Percentiles rank a stretch among this genome's conserved stretches.
These are phyloP conservation scores for Mustelus asterias DNA, from an alignment of 2,113 vertebrate species.

Conservation along the genomic window DNA sequence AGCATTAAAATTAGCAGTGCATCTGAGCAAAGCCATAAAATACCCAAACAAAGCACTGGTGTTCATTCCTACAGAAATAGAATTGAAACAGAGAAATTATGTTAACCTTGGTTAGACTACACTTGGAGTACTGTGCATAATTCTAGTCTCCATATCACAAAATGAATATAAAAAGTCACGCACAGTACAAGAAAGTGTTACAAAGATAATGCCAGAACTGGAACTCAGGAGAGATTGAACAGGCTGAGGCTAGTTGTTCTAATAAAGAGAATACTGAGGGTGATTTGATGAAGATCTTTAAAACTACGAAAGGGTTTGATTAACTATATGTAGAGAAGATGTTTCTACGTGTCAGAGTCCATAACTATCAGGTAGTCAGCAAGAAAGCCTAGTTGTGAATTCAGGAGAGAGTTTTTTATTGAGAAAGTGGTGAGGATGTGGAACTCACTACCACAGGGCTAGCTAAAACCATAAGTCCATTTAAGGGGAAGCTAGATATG, in stretches of 20 bases:
- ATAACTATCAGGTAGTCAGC: background rate
- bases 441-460: background rate
- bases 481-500: background rate
- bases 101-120: background rate
- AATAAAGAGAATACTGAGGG: background rate
- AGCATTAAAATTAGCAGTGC: background rate
- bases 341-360: background rate
- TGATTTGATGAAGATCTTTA: background rate
- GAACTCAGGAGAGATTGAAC: background rate
- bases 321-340: background rate
- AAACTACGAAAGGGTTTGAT: background rate
- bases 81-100: background rate
- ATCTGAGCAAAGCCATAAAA: background rate
- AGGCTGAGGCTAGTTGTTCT: background rate
- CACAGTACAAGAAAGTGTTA: background rate
- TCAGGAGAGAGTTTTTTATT: background rate
- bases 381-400: background rate
- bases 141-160: background rate
- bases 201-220: background rate
- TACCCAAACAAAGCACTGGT: background rate
- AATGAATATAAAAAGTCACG: background rate
- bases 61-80: background rate
- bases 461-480: background rate
- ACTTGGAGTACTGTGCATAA: background rate
- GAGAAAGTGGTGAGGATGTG: background rate